Evolutionary conservation across 2,888 invertebrate genomes (phyloP), one percentile per base, ranked within the genome.

Genomic region (Rhagophthalmus giganteus): DNA sequence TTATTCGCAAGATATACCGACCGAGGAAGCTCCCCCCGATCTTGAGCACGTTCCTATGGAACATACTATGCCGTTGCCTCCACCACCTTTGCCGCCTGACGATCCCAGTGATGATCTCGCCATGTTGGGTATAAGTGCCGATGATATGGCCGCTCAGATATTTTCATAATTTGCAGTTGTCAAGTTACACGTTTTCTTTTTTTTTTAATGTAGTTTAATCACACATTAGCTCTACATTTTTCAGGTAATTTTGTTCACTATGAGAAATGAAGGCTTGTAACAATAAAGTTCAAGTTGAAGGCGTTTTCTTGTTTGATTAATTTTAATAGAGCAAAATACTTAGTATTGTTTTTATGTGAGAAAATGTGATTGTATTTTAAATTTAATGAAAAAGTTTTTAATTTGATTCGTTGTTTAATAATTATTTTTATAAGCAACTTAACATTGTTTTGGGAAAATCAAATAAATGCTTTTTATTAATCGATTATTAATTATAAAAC

Each of bases 91-190:
- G 16, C 73, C 74, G 1, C 74, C 74, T 9, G 68, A 70, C 55
- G 75, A 78, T 58, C 86, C 80, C 63, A 74, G 79, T 61, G 88
- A 88, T 48, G 92, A 93, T 63, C 73, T 92, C 50, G 88, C 88
- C 2, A 84, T 93, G 87, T 77, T 93, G 39, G 93, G 93, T 1
- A 92, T 92, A 38, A 91, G 91, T 67, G 90, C 87, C 4, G 85
- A 85, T 20, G 92, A 93, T 68, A 82, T 83, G 59, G 85, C 84
- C 4, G 84, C 84, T 13, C 78, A 78, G 60, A 66, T 64, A 37
- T 73, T 77, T 64, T 55, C 9, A 32, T 5, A 12, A 40, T 12
- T 31, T 20, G 3, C 20, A 20, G 4, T 7, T 20, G 20, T 20
- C 3, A 7, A 20, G 3, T 20, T 5, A 5, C 3, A 20, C 7